phyloP scores from a whole-genome alignment of 23 tunicate genomes.

The Ciona savignyi region DNA sequence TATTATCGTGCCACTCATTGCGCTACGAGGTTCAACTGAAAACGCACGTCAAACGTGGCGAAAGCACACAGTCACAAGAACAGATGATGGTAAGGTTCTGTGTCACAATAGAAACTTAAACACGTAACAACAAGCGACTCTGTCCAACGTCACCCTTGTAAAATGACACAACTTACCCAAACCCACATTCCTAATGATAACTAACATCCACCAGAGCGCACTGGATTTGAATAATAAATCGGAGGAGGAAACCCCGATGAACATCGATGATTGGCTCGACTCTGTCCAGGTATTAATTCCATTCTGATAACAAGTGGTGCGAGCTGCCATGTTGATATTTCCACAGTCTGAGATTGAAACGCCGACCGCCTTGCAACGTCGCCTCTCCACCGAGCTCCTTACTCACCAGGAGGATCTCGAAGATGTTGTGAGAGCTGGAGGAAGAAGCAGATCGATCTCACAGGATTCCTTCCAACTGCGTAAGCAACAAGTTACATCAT shows the following conservation, averaged over 20 bases:
- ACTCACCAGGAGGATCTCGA: constrained; percentile 44
- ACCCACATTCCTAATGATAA: too few species aligned
- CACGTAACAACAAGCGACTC: too few species aligned
- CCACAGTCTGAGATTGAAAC: background rate
- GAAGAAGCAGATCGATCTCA: constrained; percentile 28
- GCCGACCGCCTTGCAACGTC: constrained; percentile 15
- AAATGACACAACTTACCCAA: too few species aligned
- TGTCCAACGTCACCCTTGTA: too few species aligned
- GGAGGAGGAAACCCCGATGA: background rate
- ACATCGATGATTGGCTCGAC: background rate
- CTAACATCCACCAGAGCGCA: too few species aligned
- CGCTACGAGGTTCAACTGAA: too few species aligned
- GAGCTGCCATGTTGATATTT: background rate
- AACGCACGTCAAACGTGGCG: too few species aligned
- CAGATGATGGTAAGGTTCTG: too few species aligned
- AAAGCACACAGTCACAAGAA: too few species aligned
- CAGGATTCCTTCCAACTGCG: constrained; percentile 16
- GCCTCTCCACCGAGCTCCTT: constrained; percentile 27
- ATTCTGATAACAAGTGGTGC: too few species aligned
- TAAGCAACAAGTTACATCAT: background rate
- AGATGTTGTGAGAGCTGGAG: constrained; percentile 5
- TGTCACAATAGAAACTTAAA: too few species aligned
- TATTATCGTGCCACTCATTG: too few species aligned
- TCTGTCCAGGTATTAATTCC: background rate
- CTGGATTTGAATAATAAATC: background rate